A percentile compares a stretch with the other conserved stretches of the same genome.
Evolutionary conservation across 2,113 vertebrate genomes (phyloP).

Genomic region (Cyphomyrus plagiostoma): DNA sequence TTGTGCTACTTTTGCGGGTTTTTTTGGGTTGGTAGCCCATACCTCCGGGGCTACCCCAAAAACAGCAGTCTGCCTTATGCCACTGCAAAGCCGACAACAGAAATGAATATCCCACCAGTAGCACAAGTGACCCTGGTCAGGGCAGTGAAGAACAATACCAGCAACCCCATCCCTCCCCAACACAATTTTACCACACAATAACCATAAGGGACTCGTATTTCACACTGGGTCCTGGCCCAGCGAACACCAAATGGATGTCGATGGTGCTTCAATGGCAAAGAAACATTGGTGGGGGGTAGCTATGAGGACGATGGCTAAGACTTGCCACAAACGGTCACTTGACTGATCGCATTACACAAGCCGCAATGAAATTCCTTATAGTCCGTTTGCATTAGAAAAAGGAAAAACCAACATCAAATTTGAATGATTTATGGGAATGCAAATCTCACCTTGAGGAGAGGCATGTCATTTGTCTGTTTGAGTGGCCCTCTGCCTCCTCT

Average conservation of each 20-base stretch:
- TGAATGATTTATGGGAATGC: conserved; percentile 18
- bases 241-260: neutral
- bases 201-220: neutral
- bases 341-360: neutral
- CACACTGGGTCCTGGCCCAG: neutral
- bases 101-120: neutral
- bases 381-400: neutral
- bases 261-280: neutral
- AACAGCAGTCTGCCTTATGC: neutral
- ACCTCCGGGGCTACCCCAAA: neutral
- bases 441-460: conserved; percentile 12
- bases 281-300: neutral
- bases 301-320: neutral
- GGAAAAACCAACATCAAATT: conserved; percentile 6
- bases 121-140: neutral
- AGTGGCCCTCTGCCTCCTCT: neutral
- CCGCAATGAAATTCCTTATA: neutral
- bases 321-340: neutral
- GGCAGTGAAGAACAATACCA: neutral
- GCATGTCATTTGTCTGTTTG: neutral
- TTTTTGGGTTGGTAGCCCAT: neutral
- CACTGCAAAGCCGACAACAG: neutral
- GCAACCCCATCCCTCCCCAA: neutral
- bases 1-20: neutral
- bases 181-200: neutral